A percentile compares a stretch with the other conserved stretches of the same genome.
Evolutionary conservation across 2,888 invertebrate genomes (phyloP).

Genomic region (Augochlorella aurata): DNA sequence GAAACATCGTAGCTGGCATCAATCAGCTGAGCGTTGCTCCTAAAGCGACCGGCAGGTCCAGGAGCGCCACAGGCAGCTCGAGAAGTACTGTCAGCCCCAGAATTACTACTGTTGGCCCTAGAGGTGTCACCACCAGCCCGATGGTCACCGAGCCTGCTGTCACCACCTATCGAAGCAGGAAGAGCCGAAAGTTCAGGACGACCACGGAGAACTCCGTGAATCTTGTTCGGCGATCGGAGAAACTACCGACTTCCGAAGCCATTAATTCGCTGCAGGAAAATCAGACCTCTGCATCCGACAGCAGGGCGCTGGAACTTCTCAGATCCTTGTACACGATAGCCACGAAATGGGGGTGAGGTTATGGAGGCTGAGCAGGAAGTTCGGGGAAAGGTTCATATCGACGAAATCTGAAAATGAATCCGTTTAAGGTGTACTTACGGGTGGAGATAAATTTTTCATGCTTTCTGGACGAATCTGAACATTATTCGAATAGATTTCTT

Average conservation of each 20-base stretch:
- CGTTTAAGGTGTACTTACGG: constrained; percentile 5
- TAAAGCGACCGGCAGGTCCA: constrained; percentile 16
- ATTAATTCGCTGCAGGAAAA: constrained; percentile 73
- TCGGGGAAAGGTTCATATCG: constrained; percentile 18
- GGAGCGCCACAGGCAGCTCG: constrained; percentile 56
- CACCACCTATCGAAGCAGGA: constrained; percentile 75
- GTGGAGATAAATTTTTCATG: neutral
- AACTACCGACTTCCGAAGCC: constrained; percentile 77
- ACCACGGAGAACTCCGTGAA: constrained; percentile 74
- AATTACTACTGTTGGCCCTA: constrained; percentile 19
- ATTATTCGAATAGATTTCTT: neutral
- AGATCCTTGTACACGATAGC: constrained; percentile 93
- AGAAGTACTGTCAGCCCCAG: constrained; percentile 55
- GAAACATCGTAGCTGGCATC: constrained; percentile 76
- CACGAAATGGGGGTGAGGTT: constrained; percentile 89
- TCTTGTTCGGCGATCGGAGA: constrained; percentile 75
- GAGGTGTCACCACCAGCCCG: constrained; percentile 56
- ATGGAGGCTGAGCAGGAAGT: neutral
- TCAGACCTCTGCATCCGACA: constrained; percentile 85
- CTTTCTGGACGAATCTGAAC: neutral
- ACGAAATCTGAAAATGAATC: constrained; percentile 16
- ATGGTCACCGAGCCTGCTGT: constrained; percentile 69
- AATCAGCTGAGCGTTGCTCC: constrained; percentile 60
- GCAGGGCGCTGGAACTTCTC: constrained; percentile 90
- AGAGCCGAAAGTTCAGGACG: constrained; percentile 74